Base-by-base conservation (phyloP, 2,797 vertebrate genomes). In the Melanotaenia maccullochi region DNA sequence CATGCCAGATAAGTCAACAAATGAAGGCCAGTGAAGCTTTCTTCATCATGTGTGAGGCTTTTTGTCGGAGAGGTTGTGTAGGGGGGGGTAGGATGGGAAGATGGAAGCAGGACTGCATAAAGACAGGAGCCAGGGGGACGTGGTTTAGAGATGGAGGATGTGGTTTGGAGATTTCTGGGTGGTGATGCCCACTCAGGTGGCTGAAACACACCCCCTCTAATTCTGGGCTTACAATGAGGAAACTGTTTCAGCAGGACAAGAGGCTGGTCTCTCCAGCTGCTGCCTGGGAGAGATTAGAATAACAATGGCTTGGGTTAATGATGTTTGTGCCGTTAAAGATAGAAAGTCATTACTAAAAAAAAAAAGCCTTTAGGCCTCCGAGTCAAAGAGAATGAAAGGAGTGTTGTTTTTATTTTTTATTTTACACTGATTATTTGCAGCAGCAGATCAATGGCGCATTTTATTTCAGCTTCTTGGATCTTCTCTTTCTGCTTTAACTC, bases 251-350 rank as follows among this genome's bases (percentile, higher is more conserved):
- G 74, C 75, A 74, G 77, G 84, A 79, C 74, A 20, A 75, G 77
- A 85, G 81, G 65, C 66, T 78, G 79, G 85, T 77, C 83, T 90
- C 85, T 74, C 78, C 84, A 78, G 85, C 79, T 79, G 51, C 80
- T 75, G 84, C 83, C 79, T 76, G 68, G 52, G 86, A 81, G 79
- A 88, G 89, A 93, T 95, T 94, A 93, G 85, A 95, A 92, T 93
- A 85, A 95, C 91, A 93, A 93, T 91, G 85, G 73, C 49, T 25
- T 11, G 65, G 82, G 87, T 89, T 88, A 93, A 93, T 88, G 89
- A 91, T 89, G 90, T 91, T 91, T 93, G 81, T 65, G 81, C 85
- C 75, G 28, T 81, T 87, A 72, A 86, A 82, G 84, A 90, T 86
- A 91, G 88, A 89, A 89, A 92, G 84, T 87, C 79, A 64, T 81